phyloP scores from a whole-genome alignment of 2,797 vertebrate genomes.

The Pogoniulus pusillus region DNA sequence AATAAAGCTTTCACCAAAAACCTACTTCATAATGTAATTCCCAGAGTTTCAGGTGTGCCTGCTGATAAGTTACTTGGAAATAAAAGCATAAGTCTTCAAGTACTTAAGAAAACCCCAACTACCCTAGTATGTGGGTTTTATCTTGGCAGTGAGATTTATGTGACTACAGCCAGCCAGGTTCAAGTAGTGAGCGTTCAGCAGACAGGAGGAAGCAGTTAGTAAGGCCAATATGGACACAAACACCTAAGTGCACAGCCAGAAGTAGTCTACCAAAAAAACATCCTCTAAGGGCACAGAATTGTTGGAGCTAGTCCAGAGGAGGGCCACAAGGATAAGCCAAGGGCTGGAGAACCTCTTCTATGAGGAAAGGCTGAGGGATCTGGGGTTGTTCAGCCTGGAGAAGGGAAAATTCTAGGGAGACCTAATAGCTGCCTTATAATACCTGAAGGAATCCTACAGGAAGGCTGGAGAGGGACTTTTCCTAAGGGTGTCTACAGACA shows the following conservation, averaged over 20 bases:
- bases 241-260: background rate
- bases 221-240: background rate
- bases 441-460: no score
- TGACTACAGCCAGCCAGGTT: background rate
- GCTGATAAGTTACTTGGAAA: background rate
- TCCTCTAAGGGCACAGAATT: background rate
- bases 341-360: no score
- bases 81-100: background rate
- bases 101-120: background rate
- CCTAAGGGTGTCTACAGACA: no score
- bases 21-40: background rate
- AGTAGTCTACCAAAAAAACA: background rate
- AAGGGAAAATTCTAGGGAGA: no score
- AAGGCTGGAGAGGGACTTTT: no score
- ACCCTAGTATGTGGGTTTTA: background rate
- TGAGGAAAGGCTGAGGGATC: no score
- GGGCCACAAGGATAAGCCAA: no score
- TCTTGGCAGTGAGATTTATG: no score
- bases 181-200: accelerated
- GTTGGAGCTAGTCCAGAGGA: no score
- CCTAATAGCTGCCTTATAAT: no score
- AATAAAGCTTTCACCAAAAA: conserved; percentile 32
- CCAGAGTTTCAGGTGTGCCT: background rate
- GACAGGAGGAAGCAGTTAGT: background rate
- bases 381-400: no score